These are phyloP conservation scores for Dinothrombium tinctorium DNA, from an alignment of 1,140 invertebrate species.

Conservation along the genomic window DNA sequence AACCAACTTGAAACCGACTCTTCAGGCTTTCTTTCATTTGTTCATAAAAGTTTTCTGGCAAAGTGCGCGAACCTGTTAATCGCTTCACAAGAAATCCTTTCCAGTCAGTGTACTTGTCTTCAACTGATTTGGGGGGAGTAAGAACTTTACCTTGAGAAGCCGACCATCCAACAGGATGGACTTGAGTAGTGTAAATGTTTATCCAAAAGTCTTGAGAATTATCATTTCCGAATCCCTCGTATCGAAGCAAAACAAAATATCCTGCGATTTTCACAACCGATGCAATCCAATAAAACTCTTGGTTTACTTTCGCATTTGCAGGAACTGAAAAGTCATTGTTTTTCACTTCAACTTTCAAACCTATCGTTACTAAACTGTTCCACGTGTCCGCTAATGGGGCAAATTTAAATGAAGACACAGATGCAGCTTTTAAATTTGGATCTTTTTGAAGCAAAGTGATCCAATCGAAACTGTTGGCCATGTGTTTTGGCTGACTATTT, in stretches of 20 bases:
- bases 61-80: constrained; percentile 67
- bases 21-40: constrained; percentile 7
- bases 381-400: constrained; percentile 69
- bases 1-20: constrained; percentile 1
- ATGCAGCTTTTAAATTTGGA: constrained; percentile 51
- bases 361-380: constrained; percentile 60
- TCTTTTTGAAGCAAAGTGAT: constrained; percentile 39
- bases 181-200: constrained; percentile 58
- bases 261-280: constrained; percentile 62
- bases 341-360: constrained; percentile 86
- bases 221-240: constrained; percentile 77
- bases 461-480: constrained; percentile 30
- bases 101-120: constrained; percentile 83
- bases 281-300: constrained; percentile 77
- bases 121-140: constrained; percentile 56
- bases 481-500: neutral
- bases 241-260: constrained; percentile 74
- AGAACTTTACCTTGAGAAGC: constrained; percentile 76
- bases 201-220: constrained; percentile 70
- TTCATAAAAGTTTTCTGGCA: constrained; percentile 66
- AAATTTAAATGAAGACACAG: constrained; percentile 71
- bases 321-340: constrained; percentile 38
- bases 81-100: constrained; percentile 74
- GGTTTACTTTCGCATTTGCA: constrained; percentile 1
- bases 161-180: constrained; percentile 91